A percentile compares a stretch with the other conserved stretches of the same genome.
Evolutionary conservation across 2,113 vertebrate genomes (phyloP).

Genomic region (Phocoena sinus): DNA sequence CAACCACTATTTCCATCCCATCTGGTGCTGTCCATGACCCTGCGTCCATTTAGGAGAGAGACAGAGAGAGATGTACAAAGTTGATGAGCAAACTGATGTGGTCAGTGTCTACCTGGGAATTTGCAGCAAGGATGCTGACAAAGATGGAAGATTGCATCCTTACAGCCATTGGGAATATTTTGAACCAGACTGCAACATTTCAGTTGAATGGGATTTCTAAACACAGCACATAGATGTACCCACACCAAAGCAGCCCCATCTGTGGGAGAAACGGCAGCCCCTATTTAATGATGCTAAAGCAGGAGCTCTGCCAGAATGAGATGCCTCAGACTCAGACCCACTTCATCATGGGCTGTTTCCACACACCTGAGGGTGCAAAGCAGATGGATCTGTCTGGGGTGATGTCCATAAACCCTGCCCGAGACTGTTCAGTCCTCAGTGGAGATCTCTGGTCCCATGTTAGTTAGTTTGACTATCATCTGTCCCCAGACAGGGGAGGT

Average conservation of each 20-base stretch:
- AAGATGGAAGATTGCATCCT: neutral
- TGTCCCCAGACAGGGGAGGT: neutral
- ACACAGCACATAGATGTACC: neutral
- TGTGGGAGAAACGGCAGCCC: neutral
- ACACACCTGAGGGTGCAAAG: neutral
- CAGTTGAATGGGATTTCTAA: neutral
- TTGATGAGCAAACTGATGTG: no score
- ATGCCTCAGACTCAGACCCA: neutral
- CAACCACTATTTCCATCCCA: fast-evolving
- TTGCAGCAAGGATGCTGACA: neutral
- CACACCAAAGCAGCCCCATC: neutral
- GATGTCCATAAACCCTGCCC: neutral
- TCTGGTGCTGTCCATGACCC: neutral
- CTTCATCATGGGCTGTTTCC: neutral
- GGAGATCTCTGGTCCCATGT: neutral
- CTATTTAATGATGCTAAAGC: neutral
- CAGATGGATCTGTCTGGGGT: neutral
- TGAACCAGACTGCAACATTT: neutral
- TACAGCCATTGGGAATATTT: neutral
- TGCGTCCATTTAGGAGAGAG: neutral
- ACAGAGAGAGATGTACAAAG: neutral
- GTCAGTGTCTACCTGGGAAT: neutral
- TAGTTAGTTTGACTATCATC: neutral
- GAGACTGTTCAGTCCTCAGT: neutral
- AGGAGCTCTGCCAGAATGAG: neutral